phyloP scores from a whole-genome alignment of 2,888 invertebrate genomes.

The Epinotia demarniana region DNA sequence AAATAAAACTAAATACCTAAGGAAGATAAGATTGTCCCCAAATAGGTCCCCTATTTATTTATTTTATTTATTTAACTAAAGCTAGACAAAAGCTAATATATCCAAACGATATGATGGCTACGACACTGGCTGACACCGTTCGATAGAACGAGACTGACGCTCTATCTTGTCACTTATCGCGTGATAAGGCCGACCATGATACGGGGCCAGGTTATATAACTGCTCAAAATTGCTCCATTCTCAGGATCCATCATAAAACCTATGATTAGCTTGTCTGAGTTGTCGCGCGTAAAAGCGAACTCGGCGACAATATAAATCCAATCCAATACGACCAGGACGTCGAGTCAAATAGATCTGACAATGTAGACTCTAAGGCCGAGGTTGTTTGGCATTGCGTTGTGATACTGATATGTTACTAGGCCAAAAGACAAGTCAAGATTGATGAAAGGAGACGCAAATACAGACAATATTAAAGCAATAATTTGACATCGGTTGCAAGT shows the following conservation, averaged over 20 bases:
- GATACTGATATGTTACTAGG: neutral
- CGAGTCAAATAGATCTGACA: neutral
- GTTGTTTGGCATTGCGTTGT: neutral
- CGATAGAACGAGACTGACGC: too few species aligned
- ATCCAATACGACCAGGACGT: neutral
- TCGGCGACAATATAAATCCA: neutral
- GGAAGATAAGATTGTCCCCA: too few species aligned
- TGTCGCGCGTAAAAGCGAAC: neutral
- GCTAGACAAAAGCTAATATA: too few species aligned
- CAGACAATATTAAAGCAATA: neutral
- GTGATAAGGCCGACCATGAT: too few species aligned
- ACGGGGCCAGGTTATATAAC: neutral
- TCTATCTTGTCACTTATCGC: too few species aligned
- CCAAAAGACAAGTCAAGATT: slow-evolving; percentile 4
- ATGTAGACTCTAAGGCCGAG: neutral
- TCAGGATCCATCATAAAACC: too few species aligned
- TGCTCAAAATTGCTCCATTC: neutral
- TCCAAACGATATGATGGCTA: neutral
- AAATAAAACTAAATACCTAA: too few species aligned
- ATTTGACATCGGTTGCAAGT: too few species aligned
- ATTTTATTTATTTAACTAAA: too few species aligned
- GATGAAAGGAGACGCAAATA: neutral
- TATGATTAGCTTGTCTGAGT: too few species aligned
- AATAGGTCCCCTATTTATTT: too few species aligned
- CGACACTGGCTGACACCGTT: too few species aligned